A percentile compares a stretch with the other conserved stretches of the same genome.
Conservation (phyloP, 2,113 vertebrate genomes). For the Tenebrosternarchus preto region DNA sequence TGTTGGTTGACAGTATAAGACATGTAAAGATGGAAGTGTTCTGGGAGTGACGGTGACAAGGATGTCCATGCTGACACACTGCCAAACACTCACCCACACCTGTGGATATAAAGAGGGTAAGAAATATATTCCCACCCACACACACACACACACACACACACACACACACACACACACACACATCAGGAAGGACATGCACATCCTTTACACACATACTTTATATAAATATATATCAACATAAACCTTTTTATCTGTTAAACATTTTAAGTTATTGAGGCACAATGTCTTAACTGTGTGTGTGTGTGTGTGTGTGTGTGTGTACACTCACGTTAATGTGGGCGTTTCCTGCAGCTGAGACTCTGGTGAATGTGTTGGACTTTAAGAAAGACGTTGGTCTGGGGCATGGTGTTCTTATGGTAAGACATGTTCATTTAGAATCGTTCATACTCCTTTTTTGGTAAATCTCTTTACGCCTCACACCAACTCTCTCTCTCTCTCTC, state of each 20-base stretch:
- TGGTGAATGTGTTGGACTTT: slow-evolving; percentile 53
- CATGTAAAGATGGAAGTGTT: slow-evolving; percentile 55
- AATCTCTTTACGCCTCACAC: not conserved
- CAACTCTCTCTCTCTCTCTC: too few species aligned
- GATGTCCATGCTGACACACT: slow-evolving; percentile 72
- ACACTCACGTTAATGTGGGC: too few species aligned
- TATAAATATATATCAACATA: too few species aligned
- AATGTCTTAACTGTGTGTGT: not conserved
- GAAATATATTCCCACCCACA: not conserved
- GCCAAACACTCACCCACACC: slow-evolving; percentile 72
- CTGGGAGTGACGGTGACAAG: slow-evolving; percentile 59
- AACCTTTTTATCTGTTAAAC: not conserved
- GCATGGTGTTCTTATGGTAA: slow-evolving; percentile 50
- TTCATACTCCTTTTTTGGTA: not conserved
- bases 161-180: not conserved
- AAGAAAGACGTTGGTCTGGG: slow-evolving; percentile 53
- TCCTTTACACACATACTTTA: not conserved
- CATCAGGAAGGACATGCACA: too few species aligned
- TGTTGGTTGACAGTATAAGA: slow-evolving; percentile 49
- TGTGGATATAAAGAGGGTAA: slow-evolving; percentile 75
- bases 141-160: too few species aligned
- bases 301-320: not conserved
- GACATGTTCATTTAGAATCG: not conserved
- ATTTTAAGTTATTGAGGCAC: too few species aligned
- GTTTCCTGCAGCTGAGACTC: slow-evolving; percentile 47